These are phyloP conservation scores for Cephus pygmeus DNA, from an alignment of 2,888 invertebrate species.

Conservation along the genomic window DNA sequence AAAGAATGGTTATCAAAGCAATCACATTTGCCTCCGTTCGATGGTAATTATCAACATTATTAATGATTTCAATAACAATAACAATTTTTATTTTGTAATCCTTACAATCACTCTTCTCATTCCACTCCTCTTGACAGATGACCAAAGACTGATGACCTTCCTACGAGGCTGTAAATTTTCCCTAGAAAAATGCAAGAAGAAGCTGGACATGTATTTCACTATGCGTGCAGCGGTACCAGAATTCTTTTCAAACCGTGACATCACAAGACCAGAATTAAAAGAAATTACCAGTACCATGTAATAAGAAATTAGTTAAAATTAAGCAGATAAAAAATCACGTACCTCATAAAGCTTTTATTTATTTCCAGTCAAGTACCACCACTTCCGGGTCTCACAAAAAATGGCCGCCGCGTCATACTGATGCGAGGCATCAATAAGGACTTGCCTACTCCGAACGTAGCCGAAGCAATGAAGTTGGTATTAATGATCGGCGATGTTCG, in stretches of 20 bases:
- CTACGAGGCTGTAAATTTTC: slow-evolving; percentile 89
- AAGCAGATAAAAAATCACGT: neutral
- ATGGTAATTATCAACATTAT: slow-evolving; percentile 41
- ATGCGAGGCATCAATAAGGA: slow-evolving; percentile 81
- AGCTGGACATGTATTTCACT: slow-evolving; percentile 89
- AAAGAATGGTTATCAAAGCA: slow-evolving; percentile 76
- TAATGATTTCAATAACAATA: neutral
- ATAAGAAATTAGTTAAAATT: slow-evolving; percentile 56
- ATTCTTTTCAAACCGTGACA: slow-evolving; percentile 82
- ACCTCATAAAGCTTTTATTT: neutral
- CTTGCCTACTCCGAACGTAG: slow-evolving; percentile 76
- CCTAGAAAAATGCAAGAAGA: slow-evolving; percentile 85
- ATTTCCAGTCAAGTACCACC: slow-evolving; percentile 79
- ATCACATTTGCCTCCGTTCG: slow-evolving; percentile 71
- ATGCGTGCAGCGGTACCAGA: slow-evolving; percentile 86
- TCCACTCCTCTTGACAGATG: slow-evolving; percentile 70
- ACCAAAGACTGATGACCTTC: slow-evolving; percentile 82
- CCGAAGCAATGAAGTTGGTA: slow-evolving; percentile 84
- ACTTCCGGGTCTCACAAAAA: slow-evolving; percentile 83
- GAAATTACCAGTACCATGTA: slow-evolving; percentile 78
- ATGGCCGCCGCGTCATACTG: slow-evolving; percentile 81
- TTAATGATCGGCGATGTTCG: slow-evolving; percentile 88
- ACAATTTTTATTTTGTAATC: neutral
- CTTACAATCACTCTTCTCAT: neutral
- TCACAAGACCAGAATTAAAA: slow-evolving; percentile 78